Base-by-base conservation (phyloP, 2,888 invertebrate species). In the Trissolcus japonicus region DNA sequence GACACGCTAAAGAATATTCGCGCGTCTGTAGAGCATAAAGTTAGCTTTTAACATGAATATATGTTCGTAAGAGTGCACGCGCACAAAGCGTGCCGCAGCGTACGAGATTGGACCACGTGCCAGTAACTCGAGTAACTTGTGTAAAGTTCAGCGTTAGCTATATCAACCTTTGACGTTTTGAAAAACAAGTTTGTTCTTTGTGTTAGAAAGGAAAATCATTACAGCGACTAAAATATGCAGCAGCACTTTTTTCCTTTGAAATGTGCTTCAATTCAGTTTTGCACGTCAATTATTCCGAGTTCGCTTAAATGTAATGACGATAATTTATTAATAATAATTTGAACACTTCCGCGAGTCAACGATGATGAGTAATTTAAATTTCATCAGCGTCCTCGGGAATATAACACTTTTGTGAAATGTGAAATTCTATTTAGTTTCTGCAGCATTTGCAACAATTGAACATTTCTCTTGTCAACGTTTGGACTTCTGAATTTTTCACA, bases 71-170 rank as follows among this genome's bases (percentile, higher is more conserved):
- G 55, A 25, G 68, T 68, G 69, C 75, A 76, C 75, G 75, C 75
- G 69, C 55, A 65, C 56, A 76, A 76, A 76, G 75, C 75, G 75
- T 76, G 75, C 65, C 75, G 65, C 35, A 35, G 53, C 68, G 60
- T 63, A 65, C 63, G n/a, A 63, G 76, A 69, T 69, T 71, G 61
- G 65, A 69, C 76, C 69, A 76, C 76, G 71, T 66, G 76, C 76
- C 71, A 76, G 69, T 59, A 71, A 61, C 76, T 71, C 68, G 53
- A 60, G 19, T 62, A 61, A 66, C 71, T 65, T 61, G 74, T 57
- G 63, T 68, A 68, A 68, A 75, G 59, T 76, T 75, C 75, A 65
- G 63, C 68, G 63, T 57, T n/a, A 48, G 68, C 56, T n/a, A 21
- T 74, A 21, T 74, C 67, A 57, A 74, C 75, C 68, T 75, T 75